Evolutionary conservation across 2,113 vertebrate species (phyloP).

Genomic region (Forbesichthys papilliferus): DNA sequence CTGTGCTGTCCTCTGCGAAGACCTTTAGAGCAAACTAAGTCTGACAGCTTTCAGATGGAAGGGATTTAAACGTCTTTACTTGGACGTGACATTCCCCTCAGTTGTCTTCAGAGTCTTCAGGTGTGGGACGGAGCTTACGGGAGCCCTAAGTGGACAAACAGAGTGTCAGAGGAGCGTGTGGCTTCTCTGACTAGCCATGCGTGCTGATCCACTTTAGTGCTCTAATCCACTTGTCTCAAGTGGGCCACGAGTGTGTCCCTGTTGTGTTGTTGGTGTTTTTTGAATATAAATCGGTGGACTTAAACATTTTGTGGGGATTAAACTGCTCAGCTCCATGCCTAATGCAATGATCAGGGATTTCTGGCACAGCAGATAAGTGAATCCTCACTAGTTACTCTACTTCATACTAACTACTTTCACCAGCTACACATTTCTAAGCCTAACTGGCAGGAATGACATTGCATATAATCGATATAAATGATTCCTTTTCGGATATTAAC

Average conservation of each 20-base stretch:
- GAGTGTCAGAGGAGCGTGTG: not conserved
- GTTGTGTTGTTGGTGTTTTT: constrained; percentile 70
- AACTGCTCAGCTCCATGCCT: constrained; percentile 69
- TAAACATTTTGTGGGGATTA: constrained; percentile 78
- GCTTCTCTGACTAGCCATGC: constrained; percentile 35
- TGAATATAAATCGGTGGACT: constrained; percentile 69
- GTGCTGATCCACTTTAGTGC: constrained; percentile 56
- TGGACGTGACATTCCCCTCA: constrained; percentile 5
- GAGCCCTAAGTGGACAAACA: constrained; percentile 48
- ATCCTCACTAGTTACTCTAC: constrained; percentile 67
- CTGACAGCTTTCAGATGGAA: constrained; percentile 19
- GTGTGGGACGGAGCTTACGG: constrained; percentile 49
- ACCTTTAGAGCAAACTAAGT: constrained; percentile 20
- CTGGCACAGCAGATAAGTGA: constrained; percentile 75
- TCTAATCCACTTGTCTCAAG: constrained; percentile 68
- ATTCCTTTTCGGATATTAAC: constrained; percentile 2
- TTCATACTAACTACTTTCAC: constrained; percentile 28
- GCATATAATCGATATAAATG: constrained; percentile 9
- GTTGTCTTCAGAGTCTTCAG: constrained; percentile 42
- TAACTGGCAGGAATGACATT: constrained; percentile 44
- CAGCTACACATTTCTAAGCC: constrained; percentile 50
- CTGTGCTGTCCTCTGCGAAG: constrained; percentile 4
- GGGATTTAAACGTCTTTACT: constrained; percentile 47
- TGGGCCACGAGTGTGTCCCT: constrained; percentile 64
- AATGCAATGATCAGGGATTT: constrained; percentile 78